These are phyloP conservation scores for Rhimphoctona megacephalus DNA, from an alignment of 2,888 invertebrate genomes.

Conservation along the genomic window DNA sequence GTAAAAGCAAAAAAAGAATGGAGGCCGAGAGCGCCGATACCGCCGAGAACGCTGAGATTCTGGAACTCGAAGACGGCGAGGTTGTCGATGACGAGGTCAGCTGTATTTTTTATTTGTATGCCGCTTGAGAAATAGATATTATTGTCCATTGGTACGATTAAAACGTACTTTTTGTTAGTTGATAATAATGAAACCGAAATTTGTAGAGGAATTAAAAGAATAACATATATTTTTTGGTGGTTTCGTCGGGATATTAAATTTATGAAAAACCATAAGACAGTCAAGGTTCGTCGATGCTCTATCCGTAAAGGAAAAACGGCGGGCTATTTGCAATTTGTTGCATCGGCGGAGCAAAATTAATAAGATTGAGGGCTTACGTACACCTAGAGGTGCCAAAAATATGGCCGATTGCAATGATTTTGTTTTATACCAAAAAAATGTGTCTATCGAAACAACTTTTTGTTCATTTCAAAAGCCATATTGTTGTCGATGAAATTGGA, in stretches of 20 bases:
- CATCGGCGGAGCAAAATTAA: too few relatives aligned
- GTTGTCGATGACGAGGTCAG: slow-evolving; percentile 90
- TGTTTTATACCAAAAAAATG: too few relatives aligned
- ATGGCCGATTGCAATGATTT: too few relatives aligned
- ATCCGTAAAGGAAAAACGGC: too few relatives aligned
- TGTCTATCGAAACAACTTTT: too few relatives aligned
- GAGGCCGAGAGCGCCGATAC: slow-evolving; percentile 85
- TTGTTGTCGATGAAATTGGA: too few relatives aligned
- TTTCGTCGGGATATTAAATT: neutral
- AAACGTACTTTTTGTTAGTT: neutral
- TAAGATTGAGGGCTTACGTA: too few relatives aligned
- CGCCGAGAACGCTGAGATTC: slow-evolving; percentile 73
- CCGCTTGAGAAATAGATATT: slow-evolving; percentile 56
- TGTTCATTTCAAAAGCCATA: too few relatives aligned
- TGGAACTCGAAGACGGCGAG: slow-evolving; percentile 87
- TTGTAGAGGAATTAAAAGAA: neutral
- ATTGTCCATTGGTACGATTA: neutral
- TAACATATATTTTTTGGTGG: neutral
- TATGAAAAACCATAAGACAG: too few relatives aligned
- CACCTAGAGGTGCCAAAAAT: too few relatives aligned
- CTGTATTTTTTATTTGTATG: slow-evolving; percentile 66
- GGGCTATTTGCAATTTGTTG: too few relatives aligned
- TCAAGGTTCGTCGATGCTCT: too few relatives aligned
- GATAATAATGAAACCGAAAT: neutral
- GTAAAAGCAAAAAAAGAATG: slow-evolving; percentile 80